Conservation (phyloP, 2,113 vertebrate genomes). For the Suricata suricatta region DNA sequence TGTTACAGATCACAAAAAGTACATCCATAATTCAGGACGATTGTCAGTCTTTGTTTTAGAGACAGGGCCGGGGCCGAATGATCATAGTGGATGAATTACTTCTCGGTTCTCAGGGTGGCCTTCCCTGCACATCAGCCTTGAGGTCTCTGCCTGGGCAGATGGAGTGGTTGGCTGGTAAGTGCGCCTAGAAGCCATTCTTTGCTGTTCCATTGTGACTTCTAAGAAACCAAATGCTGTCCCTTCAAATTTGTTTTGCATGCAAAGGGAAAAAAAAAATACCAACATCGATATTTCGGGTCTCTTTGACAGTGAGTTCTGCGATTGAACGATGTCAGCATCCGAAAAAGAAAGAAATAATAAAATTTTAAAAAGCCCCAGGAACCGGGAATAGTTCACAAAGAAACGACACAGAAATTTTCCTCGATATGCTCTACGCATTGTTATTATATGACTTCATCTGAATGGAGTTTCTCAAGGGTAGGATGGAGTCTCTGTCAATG, state of each 20-base stretch:
- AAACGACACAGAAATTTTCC: conserved; percentile 7
- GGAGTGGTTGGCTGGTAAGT: conserved; percentile 68
- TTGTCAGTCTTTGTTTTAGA: conserved; percentile 82
- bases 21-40: conserved; percentile 77
- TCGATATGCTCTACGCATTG: background rate
- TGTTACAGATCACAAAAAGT: conserved; percentile 62
- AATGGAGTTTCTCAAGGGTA: conserved; percentile 67
- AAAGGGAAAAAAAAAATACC: background rate
- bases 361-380: background rate
- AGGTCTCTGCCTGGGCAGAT: conserved; percentile 82
- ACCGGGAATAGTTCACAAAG: conserved; percentile 36
- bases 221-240: background rate
- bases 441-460: conserved; percentile 44
- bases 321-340: background rate
- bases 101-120: conserved; percentile 79
- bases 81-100: conserved; percentile 80
- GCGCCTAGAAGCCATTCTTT: conserved; percentile 72
- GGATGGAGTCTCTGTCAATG: conserved; percentile 69
- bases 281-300: background rate
- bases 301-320: background rate
- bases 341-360: background rate
- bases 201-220: conserved; percentile 42
- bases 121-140: conserved; percentile 76
- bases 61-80: conserved; percentile 68
- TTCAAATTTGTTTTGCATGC: background rate